Base-by-base conservation (phyloP, 2,113 vertebrate species). In the Parotia lawesii region DNA sequence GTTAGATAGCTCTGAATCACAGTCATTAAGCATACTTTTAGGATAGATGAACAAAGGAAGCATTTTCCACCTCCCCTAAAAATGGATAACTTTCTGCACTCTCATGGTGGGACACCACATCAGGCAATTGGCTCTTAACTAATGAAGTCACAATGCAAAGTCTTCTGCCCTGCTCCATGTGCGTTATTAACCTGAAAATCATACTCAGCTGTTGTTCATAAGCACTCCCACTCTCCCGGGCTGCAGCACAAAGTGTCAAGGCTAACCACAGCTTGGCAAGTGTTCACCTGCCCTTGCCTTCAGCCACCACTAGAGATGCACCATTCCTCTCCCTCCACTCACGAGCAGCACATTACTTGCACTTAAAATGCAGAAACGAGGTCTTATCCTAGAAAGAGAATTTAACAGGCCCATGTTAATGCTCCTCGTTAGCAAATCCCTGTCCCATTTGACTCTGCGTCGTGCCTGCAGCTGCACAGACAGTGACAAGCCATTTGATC, bases 401-500 rank as follows among this genome's bases (percentile, higher is more conserved):
- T 67, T 71, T 64, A 71, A 16, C 53, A 79, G 44, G 65, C 42
- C 40, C 5, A 2, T 0, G 0, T 54, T 82, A 84, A 74, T 23
- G 70, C 70, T 81, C 31, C 61, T 62, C 4, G 2, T 40, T 75
- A 85, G 78, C 3, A 25, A 92, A 85, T 53, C 70, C 10, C 85
- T 88, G 62, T 76, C 14, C 81, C 62, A 42, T 61, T 37, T 79
- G 86, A 29, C 61, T 95, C 65, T 65, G 74, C 61, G 23, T 33
- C 7, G 33, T 37, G 74, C 81, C 77, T 72, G 89, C 48, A 31
- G 57, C 79, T 64, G 91, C 76, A 76, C 62, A 78, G 76, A 18
- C 83, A 70, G 58, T 54, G 91, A 76, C 91, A 94, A 94, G 70
- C 33, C 91, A 91, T 54, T 66, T 89, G 89, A 95, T 82, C 61